Evolutionary conservation across 2,797 vertebrate genomes (phyloP).

Genomic region (Eidolon dupreanum): DNA sequence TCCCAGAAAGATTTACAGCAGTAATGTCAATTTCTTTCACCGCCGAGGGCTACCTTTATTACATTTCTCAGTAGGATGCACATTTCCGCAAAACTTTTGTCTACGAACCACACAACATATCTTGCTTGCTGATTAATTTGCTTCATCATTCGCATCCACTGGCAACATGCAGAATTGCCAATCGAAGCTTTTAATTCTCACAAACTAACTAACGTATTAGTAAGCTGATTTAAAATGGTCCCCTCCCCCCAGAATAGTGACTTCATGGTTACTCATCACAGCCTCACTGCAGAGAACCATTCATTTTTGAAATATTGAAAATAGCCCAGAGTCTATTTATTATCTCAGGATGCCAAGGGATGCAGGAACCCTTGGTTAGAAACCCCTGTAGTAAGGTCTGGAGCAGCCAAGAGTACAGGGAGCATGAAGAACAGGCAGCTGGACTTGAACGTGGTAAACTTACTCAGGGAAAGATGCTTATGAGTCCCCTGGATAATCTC

Average conservation of each 20-base stretch:
- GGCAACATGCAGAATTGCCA: background rate
- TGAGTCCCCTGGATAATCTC: background rate
- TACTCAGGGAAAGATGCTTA: background rate
- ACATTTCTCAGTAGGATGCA: background rate
- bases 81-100: background rate
- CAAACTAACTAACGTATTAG: background rate
- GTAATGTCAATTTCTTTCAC: background rate
- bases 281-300: background rate
- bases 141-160: background rate
- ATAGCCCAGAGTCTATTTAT: background rate
- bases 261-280: background rate
- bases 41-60: background rate
- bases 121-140: conserved; percentile 9
- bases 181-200: background rate
- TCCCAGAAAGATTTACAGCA: background rate
- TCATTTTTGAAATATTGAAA: background rate
- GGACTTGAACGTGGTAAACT: background rate
- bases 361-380: too few relatives aligned
- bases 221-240: background rate
- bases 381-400: background rate
- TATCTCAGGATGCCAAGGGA: background rate
- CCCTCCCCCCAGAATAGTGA: background rate
- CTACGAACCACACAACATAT: background rate
- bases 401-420: background rate
- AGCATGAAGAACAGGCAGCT: background rate